phyloP scores from a whole-genome alignment of 1,140 invertebrate species.

The Heliconius nattereri region DNA sequence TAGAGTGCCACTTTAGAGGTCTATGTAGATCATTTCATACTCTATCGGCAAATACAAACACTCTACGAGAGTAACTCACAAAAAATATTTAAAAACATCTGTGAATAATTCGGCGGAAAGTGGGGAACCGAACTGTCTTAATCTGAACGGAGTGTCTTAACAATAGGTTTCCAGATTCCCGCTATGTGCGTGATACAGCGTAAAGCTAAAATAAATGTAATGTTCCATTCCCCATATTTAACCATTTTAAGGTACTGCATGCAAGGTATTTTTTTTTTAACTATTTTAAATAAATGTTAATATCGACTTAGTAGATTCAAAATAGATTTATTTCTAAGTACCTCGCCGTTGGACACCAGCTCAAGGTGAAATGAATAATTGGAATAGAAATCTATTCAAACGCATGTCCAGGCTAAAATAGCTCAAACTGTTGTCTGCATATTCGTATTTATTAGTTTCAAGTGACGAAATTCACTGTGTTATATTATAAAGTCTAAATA shows the following conservation, averaged over 20 bases:
- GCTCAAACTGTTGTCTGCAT: not conserved
- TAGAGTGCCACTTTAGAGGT: constrained; percentile 35
- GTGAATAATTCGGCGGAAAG: too few relatives aligned
- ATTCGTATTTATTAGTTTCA: not conserved
- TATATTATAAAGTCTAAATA: too few relatives aligned
- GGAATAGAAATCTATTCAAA: not conserved
- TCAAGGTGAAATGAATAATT: constrained; percentile 11
- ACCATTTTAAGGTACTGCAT: not conserved
- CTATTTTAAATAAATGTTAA: not conserved
- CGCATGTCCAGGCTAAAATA: not conserved
- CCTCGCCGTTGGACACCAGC: not conserved
- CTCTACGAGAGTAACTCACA: not conserved
- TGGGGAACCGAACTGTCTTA: too few relatives aligned
- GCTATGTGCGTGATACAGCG: too few relatives aligned
- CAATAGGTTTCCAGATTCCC: too few relatives aligned
- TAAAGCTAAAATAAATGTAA: too few relatives aligned
- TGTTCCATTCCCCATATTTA: not conserved
- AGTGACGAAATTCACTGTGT: not conserved
- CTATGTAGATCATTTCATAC: constrained; percentile 9
- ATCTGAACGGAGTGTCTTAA: too few relatives aligned
- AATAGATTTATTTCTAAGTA: not conserved
- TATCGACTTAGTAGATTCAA: not conserved
- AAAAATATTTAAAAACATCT: not conserved
- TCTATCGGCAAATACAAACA: constrained; percentile 22
- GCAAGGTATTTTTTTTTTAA: not conserved